phyloP scores from a whole-genome alignment of 2,797 vertebrate genomes.

The Onychomys torridus region DNA sequence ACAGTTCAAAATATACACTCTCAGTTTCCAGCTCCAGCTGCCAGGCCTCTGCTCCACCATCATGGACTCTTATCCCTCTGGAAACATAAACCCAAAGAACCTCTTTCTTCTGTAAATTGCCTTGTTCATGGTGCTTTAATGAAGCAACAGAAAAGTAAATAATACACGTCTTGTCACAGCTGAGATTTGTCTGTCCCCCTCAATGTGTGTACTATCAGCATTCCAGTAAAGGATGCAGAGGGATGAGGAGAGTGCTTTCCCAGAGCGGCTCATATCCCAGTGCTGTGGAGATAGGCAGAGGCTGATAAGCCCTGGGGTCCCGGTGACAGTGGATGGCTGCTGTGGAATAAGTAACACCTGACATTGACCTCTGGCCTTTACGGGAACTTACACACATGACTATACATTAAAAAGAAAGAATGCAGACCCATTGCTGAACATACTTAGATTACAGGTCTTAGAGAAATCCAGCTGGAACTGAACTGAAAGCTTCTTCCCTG shows the following conservation, averaged over 20 bases:
- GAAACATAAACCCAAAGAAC: background rate
- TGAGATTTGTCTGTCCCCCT: accelerated
- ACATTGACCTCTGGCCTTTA: background rate
- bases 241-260: background rate
- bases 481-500: background rate
- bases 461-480: background rate
- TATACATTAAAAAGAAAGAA: background rate
- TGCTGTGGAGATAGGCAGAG: background rate
- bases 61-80: background rate
- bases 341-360: background rate
- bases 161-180: too few species aligned
- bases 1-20: background rate
- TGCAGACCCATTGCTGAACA: background rate
- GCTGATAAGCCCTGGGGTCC: background rate
- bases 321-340: background rate
- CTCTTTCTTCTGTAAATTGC: background rate
- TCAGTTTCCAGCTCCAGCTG: background rate
- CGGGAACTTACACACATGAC: background rate
- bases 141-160: background rate
- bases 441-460: background rate
- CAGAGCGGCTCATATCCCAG: background rate
- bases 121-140: background rate
- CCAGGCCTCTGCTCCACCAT: background rate
- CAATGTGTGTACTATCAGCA: background rate
- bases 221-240: background rate